Evolutionary conservation across 1,140 invertebrate genomes (phyloP).

Genomic region (Aphelenchoides fujianensis): DNA sequence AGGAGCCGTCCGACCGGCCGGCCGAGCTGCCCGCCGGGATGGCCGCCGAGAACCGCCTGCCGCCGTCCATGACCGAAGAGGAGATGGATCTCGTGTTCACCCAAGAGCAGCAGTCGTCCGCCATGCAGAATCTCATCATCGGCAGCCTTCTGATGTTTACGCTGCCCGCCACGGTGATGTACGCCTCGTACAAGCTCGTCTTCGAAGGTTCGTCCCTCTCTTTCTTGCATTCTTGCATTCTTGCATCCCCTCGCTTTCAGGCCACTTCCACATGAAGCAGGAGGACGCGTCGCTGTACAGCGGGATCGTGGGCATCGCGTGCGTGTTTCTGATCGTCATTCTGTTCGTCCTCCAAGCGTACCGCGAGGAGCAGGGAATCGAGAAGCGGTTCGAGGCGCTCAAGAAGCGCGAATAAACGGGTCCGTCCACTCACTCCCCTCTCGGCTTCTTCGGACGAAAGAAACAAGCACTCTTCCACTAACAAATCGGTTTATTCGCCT

Average conservation of each 20-base stretch:
- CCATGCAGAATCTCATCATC: slow-evolving; percentile 33
- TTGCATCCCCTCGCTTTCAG: slow-evolving; percentile 18
- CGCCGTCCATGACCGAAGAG: slow-evolving; percentile 15
- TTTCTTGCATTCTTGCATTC: background rate
- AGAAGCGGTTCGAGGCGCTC: slow-evolving; percentile 15
- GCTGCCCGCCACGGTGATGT: slow-evolving; percentile 42
- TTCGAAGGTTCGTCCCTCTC: slow-evolving; percentile 28
- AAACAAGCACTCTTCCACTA: no score
- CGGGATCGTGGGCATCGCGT: slow-evolving; percentile 31
- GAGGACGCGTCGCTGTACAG: slow-evolving; percentile 40
- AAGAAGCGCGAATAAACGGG: slow-evolving; percentile 11
- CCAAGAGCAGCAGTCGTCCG: slow-evolving; percentile 17
- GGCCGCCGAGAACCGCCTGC: no score
- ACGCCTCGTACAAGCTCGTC: slow-evolving; percentile 34
- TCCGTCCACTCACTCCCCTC: no score
- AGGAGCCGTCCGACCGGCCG: no score
- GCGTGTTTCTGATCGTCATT: slow-evolving; percentile 37
- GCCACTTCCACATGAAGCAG: slow-evolving; percentile 32
- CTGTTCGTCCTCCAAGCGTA: slow-evolving; percentile 47
- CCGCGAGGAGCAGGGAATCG: slow-evolving; percentile 31
- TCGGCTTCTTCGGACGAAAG: no score
- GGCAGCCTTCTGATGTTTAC: slow-evolving; percentile 40
- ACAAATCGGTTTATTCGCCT: no score
- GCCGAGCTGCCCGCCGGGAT: no score
- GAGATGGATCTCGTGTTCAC: slow-evolving; percentile 14